Percentiles rank a stretch among this genome's conserved stretches.
Evolutionary conservation across 2,113 vertebrate genomes (phyloP).

Genomic region (Romanogobio albipinnatus): DNA sequence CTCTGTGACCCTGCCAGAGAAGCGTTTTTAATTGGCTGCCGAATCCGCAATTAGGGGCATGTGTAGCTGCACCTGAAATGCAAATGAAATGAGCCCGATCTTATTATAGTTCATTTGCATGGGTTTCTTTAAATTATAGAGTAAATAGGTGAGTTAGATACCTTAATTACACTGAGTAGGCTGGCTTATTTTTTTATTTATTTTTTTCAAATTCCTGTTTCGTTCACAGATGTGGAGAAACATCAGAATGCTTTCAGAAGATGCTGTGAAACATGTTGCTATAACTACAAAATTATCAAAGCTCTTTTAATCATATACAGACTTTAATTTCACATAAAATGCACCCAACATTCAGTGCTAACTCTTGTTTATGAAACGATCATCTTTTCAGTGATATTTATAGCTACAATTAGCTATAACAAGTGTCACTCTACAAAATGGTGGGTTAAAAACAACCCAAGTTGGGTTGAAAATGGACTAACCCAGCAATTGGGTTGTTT

Average conservation of each 20-base stretch:
- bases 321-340: neutral
- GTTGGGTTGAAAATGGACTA: too few relatives aligned
- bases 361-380: neutral
- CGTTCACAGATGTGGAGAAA: neutral
- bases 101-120: conserved; percentile 42
- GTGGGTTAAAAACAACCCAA: too few relatives aligned
- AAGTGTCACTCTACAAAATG: neutral
- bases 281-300: neutral
- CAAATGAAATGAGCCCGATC: conserved; percentile 38
- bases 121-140: conserved; percentile 39
- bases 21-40: conserved; percentile 44
- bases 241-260: neutral
- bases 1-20: conserved; percentile 19
- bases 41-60: conserved; percentile 28
- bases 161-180: conserved; percentile 12
- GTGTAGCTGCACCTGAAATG: conserved; percentile 40
- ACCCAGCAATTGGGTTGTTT: too few relatives aligned
- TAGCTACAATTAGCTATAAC: neutral
- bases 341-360: neutral
- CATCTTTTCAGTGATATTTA: neutral
- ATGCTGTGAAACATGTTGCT: neutral
- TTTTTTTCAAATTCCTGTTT: neutral
- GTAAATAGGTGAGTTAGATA: conserved; percentile 13
- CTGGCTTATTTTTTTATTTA: neutral
- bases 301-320: neutral